phyloP scores from a whole-genome alignment of 1,140 invertebrate species.

The Epicauta chinensis region DNA sequence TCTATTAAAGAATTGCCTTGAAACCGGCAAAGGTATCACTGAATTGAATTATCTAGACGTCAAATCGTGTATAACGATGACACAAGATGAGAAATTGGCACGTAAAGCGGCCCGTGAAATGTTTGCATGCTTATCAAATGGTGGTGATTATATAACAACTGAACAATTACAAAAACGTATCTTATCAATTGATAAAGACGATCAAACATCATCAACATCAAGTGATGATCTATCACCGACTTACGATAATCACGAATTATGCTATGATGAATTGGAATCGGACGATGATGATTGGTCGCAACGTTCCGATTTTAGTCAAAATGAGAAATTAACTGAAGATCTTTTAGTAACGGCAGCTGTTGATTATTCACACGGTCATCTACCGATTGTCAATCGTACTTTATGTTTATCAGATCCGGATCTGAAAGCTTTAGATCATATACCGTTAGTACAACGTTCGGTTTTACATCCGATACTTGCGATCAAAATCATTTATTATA shows the following conservation, averaged over 20 bases:
- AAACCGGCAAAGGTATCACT: constrained; percentile 70
- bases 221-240: constrained; percentile 32
- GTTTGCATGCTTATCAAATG: constrained; percentile 73
- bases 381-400: constrained; percentile 68
- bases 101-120: constrained; percentile 76
- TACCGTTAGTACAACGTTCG: constrained; percentile 62
- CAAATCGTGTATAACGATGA: constrained; percentile 73
- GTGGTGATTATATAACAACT: constrained; percentile 78
- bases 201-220: constrained; percentile 37
- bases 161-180: constrained; percentile 65
- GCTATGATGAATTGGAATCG: constrained; percentile 30
- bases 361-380: constrained; percentile 68
- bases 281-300: constrained; percentile 39
- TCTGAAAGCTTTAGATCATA: constrained; percentile 56
- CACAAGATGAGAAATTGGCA: constrained; percentile 76
- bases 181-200: constrained; percentile 54
- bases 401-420: constrained; percentile 62
- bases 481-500: constrained; percentile 59
- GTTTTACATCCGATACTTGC: constrained; percentile 64
- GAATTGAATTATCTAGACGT: constrained; percentile 77
- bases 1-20: constrained; percentile 69
- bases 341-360: constrained; percentile 73
- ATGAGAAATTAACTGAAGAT: constrained; percentile 71
- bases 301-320: constrained; percentile 46
- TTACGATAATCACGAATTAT: constrained; percentile 32